Evolutionary conservation across 1,140 invertebrate genomes (phyloP), one percentile per base, ranked within the genome.

Genomic region (Drosophila seguyi): DNA sequence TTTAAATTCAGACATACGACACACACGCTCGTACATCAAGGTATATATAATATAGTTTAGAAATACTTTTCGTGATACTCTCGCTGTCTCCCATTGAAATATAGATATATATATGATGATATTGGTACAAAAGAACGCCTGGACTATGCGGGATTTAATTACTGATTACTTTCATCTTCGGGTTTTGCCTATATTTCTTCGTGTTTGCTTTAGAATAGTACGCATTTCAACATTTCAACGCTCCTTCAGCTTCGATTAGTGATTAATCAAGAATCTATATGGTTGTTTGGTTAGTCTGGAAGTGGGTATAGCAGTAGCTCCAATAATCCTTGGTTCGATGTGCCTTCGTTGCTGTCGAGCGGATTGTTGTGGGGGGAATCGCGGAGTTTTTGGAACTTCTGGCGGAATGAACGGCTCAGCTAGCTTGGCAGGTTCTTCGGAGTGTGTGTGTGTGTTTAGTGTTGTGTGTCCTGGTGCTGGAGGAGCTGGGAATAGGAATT

Each of bases 381-480:
- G 50, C 67, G 65, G 75, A 79, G 62, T 66, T 25, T 16, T n/a
- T 62, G 79, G 73, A 78, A 48, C 61, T 67, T 63, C 11, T 83
- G 71, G 80, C 84, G 84, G 84, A 88, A 88, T 88, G 84, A 88
- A 90, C 72, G 73, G 67, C 81, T 88, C 44, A 68, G 53, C 79
- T 87, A 75, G 72, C 84, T 78, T 78, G 84, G 77, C 76, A 88
- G 85, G 48, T 50, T 50, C 73, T 58, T 88, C 38, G 42, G 55
- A 58, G 48, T 50, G 47, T 57, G 39, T 47, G 41, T 75, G 50
- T 47, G 29, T 75, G 67, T 65, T 47, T 69, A 39, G 62, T 62
- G 22, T 34, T 20, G 48, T 34, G 60, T 79, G 31, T 44, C 58
- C 61, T 39, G 65, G 10, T 56, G 55, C 61, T 50, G 20, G 16